These are phyloP conservation scores for Drosophila paracracens DNA, from an alignment of 2,888 invertebrate species.

Conservation along the genomic window DNA sequence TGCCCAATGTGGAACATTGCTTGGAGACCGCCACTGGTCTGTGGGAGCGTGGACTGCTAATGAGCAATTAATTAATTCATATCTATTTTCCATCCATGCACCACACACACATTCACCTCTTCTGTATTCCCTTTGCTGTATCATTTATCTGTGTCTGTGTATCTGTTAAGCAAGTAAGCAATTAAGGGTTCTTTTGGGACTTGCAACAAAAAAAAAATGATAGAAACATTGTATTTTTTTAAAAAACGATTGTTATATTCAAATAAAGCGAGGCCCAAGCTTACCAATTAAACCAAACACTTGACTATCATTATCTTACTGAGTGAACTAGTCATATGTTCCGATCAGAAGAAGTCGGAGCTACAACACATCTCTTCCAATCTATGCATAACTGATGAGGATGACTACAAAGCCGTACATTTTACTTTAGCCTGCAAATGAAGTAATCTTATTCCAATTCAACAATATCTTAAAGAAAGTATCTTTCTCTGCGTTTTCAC, in stretches of 20 bases:
- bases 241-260: neutral
- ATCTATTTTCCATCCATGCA: neutral
- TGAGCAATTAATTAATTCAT: slow-evolving; percentile 79
- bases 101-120: too few relatives aligned
- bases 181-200: neutral
- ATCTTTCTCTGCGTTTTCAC: neutral
- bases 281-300: neutral
- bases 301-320: neutral
- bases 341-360: neutral
- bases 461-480: neutral
- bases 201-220: neutral
- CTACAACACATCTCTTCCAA: neutral
- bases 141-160: neutral
- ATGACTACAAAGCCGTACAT: neutral
- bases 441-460: neutral
- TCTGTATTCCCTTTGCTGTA: neutral
- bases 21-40: slow-evolving; percentile 89
- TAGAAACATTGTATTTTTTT: neutral
- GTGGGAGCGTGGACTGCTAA: slow-evolving; percentile 93
- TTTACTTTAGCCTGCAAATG: neutral
- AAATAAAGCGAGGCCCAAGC: neutral
- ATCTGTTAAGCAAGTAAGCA: neutral
- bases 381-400: neutral
- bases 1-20: slow-evolving; percentile 88
- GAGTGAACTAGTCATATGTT: neutral